phyloP scores from a whole-genome alignment of 2,113 vertebrate species.

The Irena cyanogastra region DNA sequence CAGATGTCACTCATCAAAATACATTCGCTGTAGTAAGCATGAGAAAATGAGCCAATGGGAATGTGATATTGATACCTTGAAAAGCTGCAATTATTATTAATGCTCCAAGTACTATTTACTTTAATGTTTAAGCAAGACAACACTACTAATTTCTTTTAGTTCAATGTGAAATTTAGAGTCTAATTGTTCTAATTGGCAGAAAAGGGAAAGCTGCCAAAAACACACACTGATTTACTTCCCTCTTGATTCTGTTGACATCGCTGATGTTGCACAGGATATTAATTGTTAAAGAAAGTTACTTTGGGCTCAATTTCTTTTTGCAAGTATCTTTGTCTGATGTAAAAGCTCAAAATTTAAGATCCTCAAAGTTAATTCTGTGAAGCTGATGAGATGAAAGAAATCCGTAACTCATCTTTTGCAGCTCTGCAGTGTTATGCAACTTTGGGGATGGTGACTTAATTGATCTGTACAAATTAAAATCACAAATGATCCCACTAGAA shows the following conservation, averaged over 20 bases:
- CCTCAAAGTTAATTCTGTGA: background rate
- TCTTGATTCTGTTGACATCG: background rate
- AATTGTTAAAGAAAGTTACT: slow-evolving; percentile 20
- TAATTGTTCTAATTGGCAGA: slow-evolving; percentile 27
- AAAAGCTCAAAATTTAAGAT: background rate
- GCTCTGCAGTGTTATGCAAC: background rate
- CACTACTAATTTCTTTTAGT: slow-evolving; percentile 10
- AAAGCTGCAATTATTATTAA: slow-evolving; percentile 2
- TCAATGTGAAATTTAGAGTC: slow-evolving; percentile 18
- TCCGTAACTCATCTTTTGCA: background rate
- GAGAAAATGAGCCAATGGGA: background rate
- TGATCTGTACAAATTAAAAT: slow-evolving; percentile 32
- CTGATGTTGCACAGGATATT: background rate
- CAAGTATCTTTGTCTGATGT: background rate
- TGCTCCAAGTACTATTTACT: slow-evolving; percentile 9
- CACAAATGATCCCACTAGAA: background rate
- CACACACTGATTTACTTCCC: background rate
- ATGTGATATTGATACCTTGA: background rate
- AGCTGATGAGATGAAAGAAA: background rate
- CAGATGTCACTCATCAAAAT: background rate
- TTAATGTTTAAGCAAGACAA: slow-evolving; percentile 34
- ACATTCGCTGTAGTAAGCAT: background rate
- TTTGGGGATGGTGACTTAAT: background rate
- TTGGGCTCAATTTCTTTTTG: background rate
- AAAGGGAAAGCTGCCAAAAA: slow-evolving; percentile 22